Conservation (phyloP, 2,888 invertebrate species). For the Julus scandinavius region DNA sequence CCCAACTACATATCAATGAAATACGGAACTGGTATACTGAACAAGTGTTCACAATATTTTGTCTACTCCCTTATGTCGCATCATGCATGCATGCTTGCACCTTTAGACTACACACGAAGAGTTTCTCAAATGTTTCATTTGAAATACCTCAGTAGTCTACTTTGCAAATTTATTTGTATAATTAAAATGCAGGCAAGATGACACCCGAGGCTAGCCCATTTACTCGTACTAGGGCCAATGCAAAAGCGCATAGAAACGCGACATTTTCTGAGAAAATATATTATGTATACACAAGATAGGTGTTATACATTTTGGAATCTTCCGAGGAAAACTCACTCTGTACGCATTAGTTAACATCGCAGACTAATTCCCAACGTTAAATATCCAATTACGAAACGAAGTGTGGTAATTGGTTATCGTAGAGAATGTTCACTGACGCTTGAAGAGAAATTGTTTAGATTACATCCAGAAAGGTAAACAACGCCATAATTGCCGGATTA, state of each 20-base stretch:
- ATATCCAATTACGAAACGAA: constrained; percentile 52
- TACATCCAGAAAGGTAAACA: constrained; percentile 49
- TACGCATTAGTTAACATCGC: constrained; percentile 30
- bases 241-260: background rate
- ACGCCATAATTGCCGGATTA: constrained; percentile 49
- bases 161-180: too few species aligned
- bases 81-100: background rate
- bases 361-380: constrained; percentile 51
- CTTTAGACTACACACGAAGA: background rate
- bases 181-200: too few species aligned
- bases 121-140: too few species aligned
- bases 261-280: too few species aligned
- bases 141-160: too few species aligned
- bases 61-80: too few species aligned
- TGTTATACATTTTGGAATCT: too few species aligned
- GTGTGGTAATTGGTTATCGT: constrained; percentile 51
- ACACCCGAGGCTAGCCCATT: background rate
- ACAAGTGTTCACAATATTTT: too few species aligned
- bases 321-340: background rate
- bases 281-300: too few species aligned
- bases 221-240: background rate
- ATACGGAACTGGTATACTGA: too few species aligned
- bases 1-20: too few species aligned
- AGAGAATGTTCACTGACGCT: constrained; percentile 45
- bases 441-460: constrained; percentile 54